Evolutionary conservation across 2,888 invertebrate species (phyloP).

Genomic region (Drosophila tanythrix): DNA sequence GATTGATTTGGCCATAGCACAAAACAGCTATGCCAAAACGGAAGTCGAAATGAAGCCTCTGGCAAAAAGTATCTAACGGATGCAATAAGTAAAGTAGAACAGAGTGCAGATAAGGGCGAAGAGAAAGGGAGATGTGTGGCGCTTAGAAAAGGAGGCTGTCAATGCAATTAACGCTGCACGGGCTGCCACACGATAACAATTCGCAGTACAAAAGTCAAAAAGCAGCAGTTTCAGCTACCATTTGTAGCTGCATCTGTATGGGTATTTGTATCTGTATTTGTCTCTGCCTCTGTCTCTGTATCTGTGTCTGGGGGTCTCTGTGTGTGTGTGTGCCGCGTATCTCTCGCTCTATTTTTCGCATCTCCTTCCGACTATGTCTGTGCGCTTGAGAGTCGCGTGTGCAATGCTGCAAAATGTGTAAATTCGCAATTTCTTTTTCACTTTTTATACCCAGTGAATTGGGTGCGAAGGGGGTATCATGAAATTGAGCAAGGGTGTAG

Average conservation of each 20-base stretch:
- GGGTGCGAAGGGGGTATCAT: neutral
- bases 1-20: conserved; percentile 42
- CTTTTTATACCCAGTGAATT: neutral
- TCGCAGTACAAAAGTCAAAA: conserved; percentile 32
- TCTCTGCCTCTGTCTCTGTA: neutral
- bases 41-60: conserved; percentile 22
- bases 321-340: conserved; percentile 23
- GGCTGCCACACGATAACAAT: conserved; percentile 54
- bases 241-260: neutral
- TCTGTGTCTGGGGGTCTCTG: conserved; percentile 9
- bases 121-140: conserved; percentile 11
- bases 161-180: conserved; percentile 68
- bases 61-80: conserved; percentile 53
- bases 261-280: neutral
- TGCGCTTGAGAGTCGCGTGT: conserved; percentile 78
- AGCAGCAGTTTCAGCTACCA: conserved; percentile 25
- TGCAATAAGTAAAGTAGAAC: conserved; percentile 25
- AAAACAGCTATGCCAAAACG: conserved; percentile 15
- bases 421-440: conserved; percentile 57
- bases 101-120: neutral
- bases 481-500: neutral
- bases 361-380: conserved; percentile 64
- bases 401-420: conserved; percentile 80
- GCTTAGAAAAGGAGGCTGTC: neutral
- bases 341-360: conserved; percentile 26